Base-by-base conservation (phyloP, 1,140 invertebrate genomes). In the Drosophila oshimai region DNA sequence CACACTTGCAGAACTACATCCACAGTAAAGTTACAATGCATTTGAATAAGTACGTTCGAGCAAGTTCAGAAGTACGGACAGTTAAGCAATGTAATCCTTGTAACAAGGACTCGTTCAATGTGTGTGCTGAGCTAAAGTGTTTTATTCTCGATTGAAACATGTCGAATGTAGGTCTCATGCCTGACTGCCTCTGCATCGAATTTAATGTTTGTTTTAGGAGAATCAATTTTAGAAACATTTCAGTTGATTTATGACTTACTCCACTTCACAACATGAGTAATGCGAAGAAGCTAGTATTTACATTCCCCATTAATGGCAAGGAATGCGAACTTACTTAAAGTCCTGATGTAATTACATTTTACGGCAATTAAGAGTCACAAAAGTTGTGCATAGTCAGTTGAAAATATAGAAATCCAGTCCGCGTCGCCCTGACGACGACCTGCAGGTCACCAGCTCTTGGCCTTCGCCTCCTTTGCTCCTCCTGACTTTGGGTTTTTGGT, bases 311-410 rank as follows among this genome's bases (percentile, higher is more conserved):
- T 20, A 42, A 18, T 10, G 15, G 9, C 28, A 44, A 18, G 28
- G 15, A 60, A 44, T 15, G 58, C 53, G 9, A 44, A 54, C 54
- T 36, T 10, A 28, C 34, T 33, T 10, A 13, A 18, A 9, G 10
- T n/a, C 7, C 5, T 10, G 9, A 1, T 36, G 55, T 65, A 65
- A 65, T 65, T 65, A 61, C 67, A 60, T 71, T 74, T 79, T 61
- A 54, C 47, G 58, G 80, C 73, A 80, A 84, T 84, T 84, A 84
- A 75, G 53, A 67, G 65, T 60, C 51, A 72, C 60, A 86, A 72
- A 86, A 84, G 80, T 86, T 84, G 37, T 47, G 74, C 68, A 74
- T 71, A 64, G 53, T 74, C 71, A 28, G 41, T 74, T 57, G 49
- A 46, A 49, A 65, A 65, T 62, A 57, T 70, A 70, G 46, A 73